Conservation (phyloP, 1,140 invertebrate species). For the Neelides sp. region DNA sequence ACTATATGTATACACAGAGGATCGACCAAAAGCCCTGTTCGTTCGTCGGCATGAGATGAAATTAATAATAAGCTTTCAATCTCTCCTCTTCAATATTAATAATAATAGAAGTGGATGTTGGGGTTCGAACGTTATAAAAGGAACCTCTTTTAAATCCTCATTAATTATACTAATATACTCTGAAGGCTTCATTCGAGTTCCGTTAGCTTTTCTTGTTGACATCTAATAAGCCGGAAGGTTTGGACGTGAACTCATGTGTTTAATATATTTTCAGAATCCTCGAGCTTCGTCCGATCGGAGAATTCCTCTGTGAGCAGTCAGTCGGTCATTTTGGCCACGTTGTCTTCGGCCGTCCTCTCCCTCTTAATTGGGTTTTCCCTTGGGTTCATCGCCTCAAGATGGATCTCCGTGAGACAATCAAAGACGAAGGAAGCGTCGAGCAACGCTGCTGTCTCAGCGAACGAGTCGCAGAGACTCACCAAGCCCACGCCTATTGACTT, state of each 20-base stretch:
- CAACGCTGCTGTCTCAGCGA: conserved; percentile 14
- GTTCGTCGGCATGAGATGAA: too few relatives aligned
- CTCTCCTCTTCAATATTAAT: too few relatives aligned
- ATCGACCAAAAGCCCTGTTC: too few relatives aligned
- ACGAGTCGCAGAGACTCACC: conserved; percentile 27
- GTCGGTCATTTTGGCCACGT: conserved; percentile 24
- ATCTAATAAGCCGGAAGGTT: background rate
- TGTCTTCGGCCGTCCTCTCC: conserved; percentile 21
- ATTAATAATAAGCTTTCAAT: too few relatives aligned
- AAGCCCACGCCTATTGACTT: conserved; percentile 29
- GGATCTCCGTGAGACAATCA: conserved; percentile 14
- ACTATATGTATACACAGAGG: too few relatives aligned
- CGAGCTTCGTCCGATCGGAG: conserved; percentile 21
- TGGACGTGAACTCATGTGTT: background rate
- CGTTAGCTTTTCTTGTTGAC: background rate
- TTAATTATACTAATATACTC: background rate
- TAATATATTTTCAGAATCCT: conserved; percentile 22
- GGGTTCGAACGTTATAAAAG: background rate
- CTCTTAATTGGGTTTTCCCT: conserved; percentile 26
- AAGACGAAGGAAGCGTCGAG: conserved; percentile 23
- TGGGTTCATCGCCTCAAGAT: conserved; percentile 22
- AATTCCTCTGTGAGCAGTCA: conserved; percentile 18
- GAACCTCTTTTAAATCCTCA: background rate
- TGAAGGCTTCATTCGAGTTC: background rate
- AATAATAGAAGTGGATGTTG: background rate